phyloP scores from a whole-genome alignment of 2,888 invertebrate genomes.

The Pristionchus fissidentatus region DNA sequence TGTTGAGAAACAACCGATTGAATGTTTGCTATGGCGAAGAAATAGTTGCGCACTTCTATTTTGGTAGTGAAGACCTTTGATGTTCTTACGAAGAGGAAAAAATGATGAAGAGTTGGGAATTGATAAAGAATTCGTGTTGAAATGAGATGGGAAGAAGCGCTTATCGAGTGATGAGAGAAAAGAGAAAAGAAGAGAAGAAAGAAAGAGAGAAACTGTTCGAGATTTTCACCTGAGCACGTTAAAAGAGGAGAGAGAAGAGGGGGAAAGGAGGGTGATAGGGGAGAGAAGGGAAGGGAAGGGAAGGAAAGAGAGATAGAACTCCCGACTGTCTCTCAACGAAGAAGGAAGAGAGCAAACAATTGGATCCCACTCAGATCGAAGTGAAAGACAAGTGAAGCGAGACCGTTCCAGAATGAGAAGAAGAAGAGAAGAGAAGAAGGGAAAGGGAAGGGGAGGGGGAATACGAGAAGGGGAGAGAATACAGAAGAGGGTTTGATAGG shows the following conservation, averaged over 20 bases:
- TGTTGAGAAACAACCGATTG: too few relatives aligned
- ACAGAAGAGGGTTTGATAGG: not conserved
- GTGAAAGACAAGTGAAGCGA: slow-evolving; percentile 31
- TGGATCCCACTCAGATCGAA: not conserved
- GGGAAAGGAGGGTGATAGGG: not conserved
- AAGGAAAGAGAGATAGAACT: not conserved
- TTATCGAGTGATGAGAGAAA: too few relatives aligned
- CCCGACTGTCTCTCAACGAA: not conserved
- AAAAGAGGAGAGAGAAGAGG: not conserved
- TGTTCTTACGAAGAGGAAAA: too few relatives aligned
- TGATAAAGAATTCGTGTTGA: too few relatives aligned
- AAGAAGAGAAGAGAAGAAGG: not conserved
- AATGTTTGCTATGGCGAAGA: too few relatives aligned
- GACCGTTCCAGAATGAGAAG: not conserved
- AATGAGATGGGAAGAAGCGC: too few relatives aligned
- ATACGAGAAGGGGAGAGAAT: not conserved
- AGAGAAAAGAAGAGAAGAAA: too few relatives aligned
- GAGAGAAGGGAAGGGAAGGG: not conserved
- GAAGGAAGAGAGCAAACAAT: slow-evolving; percentile 3
- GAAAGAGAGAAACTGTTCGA: not conserved
- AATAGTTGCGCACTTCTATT: too few relatives aligned
- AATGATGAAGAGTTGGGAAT: too few relatives aligned
- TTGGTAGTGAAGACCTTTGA: too few relatives aligned
- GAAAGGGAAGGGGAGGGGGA: not conserved
- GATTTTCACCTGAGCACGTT: not conserved